Percentiles rank a stretch among this genome's conserved stretches.
phyloP scores from a whole-genome alignment of 2,113 vertebrate species.

The Ascaphus truei region DNA sequence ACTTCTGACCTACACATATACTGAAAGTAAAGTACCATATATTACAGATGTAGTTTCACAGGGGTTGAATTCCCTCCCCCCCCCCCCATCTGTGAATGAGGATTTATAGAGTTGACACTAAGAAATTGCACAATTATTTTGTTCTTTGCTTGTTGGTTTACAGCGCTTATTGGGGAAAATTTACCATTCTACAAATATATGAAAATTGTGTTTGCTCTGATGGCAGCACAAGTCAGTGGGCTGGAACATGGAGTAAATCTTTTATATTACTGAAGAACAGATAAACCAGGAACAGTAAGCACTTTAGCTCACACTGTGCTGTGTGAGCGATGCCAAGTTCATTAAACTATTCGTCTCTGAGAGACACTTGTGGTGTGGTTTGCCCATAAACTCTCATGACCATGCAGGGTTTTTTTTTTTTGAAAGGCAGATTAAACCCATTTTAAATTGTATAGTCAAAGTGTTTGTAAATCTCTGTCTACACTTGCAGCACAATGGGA shows the following conservation, averaged over 20 bases:
- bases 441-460: neutral
- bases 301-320: constrained; percentile 19
- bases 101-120: neutral
- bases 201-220: neutral
- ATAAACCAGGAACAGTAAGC: neutral
- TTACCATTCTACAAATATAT: constrained; percentile 5
- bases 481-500: neutral
- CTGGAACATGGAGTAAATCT: constrained; percentile 23
- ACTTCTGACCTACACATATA: neutral
- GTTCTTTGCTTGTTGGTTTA: neutral
- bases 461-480: neutral
- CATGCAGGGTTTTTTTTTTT: constrained; percentile 15
- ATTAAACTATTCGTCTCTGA: constrained; percentile 23
- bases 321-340: constrained; percentile 18
- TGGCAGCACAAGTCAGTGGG: neutral
- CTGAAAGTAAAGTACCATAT: neutral
- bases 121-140: neutral
- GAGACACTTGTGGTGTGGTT: neutral
- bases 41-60: neutral
- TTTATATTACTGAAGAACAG: constrained; percentile 19
- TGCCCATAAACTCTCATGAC: constrained; percentile 13
- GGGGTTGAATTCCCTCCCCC: too few species aligned
- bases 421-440: constrained; percentile 17
- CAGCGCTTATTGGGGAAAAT: neutral
- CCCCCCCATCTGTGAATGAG: too few species aligned